Conservation (phyloP, 2,888 invertebrate species). For the Drosophila birchii region DNA sequence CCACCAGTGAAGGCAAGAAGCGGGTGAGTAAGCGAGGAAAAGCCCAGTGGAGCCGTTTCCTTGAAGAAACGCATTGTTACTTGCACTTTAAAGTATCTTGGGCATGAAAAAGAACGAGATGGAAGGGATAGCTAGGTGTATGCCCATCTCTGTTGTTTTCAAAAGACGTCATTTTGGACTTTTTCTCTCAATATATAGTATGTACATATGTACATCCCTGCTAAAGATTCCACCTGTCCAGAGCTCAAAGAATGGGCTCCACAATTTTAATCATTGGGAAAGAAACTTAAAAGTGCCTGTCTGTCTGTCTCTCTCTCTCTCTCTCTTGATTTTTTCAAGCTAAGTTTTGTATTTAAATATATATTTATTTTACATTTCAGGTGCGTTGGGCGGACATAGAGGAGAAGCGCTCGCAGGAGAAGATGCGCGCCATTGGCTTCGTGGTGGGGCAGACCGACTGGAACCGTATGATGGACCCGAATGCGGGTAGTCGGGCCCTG, state of each 20-base stretch:
- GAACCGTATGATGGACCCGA: slow-evolving; percentile 97
- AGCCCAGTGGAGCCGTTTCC: neutral
- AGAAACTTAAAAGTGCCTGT: neutral
- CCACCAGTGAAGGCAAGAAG: slow-evolving; percentile 92
- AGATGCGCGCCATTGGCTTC: slow-evolving; percentile 97
- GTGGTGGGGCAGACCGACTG: slow-evolving; percentile 98
- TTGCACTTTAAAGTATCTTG: neutral
- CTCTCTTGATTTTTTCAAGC: neutral
- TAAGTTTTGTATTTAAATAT: neutral
- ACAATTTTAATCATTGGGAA: neutral
- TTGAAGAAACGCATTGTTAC: neutral
- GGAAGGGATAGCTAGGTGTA: neutral
- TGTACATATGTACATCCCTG: neutral
- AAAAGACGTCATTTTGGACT: neutral
- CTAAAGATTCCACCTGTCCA: neutral
- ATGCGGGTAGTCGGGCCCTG: slow-evolving; percentile 94
- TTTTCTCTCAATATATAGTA: neutral
- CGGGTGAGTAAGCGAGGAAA: slow-evolving; percentile 87
- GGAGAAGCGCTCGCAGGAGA: slow-evolving; percentile 95
- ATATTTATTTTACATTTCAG: slow-evolving; percentile 85
- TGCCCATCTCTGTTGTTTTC: neutral
- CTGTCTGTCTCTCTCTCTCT: too few relatives aligned
- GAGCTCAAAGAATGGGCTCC: neutral
- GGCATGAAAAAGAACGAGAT: neutral
- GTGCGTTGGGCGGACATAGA: slow-evolving; percentile 99